Base-by-base conservation (phyloP, 2,888 invertebrate genomes). In the Ichneumon xanthorius region DNA sequence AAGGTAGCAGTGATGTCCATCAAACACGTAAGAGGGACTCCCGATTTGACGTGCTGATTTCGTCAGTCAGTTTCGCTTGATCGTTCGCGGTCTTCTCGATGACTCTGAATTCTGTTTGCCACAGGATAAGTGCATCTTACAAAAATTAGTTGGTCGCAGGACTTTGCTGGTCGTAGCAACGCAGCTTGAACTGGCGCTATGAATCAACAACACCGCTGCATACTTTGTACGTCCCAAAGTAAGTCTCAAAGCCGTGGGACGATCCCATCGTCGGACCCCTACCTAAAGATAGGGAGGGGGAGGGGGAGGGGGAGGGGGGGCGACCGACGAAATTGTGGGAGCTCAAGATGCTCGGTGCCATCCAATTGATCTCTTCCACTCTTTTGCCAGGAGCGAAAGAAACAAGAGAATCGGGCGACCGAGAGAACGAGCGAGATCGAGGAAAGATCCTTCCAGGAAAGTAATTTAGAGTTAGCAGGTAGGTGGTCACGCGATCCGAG, bases 391-490 rank as follows among this genome's bases (percentile, higher is more conserved):
- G 70, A 68, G 55, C 26, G 68, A 80, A 40, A 37, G 70, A 33
- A 75, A 70, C 55, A 71, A 63, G 33, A 48, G 72, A 33, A 86
- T 86, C 70, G 80, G 37, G 63, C 33, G 79, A 81, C 79, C 82
- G 85, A 84, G 88, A 87, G 85, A 84, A 80, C 84, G 87, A 88
- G 89, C 88, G 86, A 83, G 86, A 89, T 89, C 81, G 84, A 82
- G 85, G 77, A 81, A 87, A 80, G 76, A 81, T 78, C 88, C 89
- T 91, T 91, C 91, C 90, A 89, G 86, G 92, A 91, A 91, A 88
- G 91, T 91, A 91, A 92, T 91, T 92, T 90, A 85, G 89, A 88
- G 90, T 89, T 89, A 88, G 91, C 90, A 89, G 90, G 91, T 91
- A 89, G 90, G 88, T 89, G 90, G 89, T 92, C 91, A 91, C 91